phyloP scores from a whole-genome alignment of 1,140 invertebrate species.

The Gryllus bimaculatus region DNA sequence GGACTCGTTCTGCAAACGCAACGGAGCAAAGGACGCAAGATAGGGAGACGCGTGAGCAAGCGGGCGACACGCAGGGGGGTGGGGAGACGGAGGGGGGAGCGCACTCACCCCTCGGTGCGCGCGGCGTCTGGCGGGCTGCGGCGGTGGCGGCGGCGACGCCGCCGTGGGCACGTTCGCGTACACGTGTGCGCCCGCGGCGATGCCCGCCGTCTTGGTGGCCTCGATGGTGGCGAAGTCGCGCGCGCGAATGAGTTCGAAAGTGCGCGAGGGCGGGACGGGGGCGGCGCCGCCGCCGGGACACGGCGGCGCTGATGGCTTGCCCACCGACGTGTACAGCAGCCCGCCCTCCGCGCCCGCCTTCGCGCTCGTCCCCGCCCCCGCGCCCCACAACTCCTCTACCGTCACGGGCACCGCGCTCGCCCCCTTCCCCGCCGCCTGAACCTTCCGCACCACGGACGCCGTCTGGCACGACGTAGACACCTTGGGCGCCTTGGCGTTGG shows the following conservation, averaged over 20 bases:
- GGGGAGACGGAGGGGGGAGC: background rate
- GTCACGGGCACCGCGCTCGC: conserved; percentile 23
- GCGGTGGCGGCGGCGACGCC: conserved; percentile 36
- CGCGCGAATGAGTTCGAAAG: conserved; percentile 40
- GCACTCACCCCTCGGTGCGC: background rate
- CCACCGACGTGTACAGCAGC: conserved; percentile 29
- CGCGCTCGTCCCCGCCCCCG: conserved; percentile 13
- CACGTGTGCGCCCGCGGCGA: conserved; percentile 22
- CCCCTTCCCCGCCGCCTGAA: conserved; percentile 20
- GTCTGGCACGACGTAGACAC: conserved; percentile 43
- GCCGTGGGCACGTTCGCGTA: conserved; percentile 35
- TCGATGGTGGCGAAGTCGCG: conserved; percentile 41
- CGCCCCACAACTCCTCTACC: conserved; percentile 24
- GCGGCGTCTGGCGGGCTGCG: background rate
- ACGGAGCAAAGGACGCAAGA: background rate
- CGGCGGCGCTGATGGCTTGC: conserved; percentile 25
- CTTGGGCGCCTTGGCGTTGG: conserved; percentile 29
- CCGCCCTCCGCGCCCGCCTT: conserved; percentile 29
- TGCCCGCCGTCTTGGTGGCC: conserved; percentile 33
- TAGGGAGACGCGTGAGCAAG: background rate
- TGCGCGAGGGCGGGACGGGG: conserved; percentile 11
- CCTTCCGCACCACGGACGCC: conserved; percentile 36
- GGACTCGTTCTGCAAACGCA: background rate
- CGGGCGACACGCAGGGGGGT: background rate
- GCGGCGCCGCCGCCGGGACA: conserved; percentile 19